Evolutionary conservation across 2,113 vertebrate genomes (phyloP).

Genomic region (Emydura subglobosa): DNA sequence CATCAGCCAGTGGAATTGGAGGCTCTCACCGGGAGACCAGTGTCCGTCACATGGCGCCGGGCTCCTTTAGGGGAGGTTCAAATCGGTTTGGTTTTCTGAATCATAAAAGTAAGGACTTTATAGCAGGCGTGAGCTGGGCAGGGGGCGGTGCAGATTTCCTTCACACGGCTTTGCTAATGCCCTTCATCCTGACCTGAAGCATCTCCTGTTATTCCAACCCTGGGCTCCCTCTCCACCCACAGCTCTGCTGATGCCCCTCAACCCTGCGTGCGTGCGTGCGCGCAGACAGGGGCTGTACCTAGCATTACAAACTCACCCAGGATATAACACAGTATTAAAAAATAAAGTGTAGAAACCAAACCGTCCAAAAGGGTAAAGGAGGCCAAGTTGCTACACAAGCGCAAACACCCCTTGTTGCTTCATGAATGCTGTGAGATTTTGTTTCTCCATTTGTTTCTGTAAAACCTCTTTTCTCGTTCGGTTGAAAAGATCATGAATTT

Average conservation of each 20-base stretch:
- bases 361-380: neutral
- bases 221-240: neutral
- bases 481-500: neutral
- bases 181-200: neutral
- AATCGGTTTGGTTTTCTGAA: neutral
- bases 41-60: too few species aligned
- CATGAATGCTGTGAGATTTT: neutral
- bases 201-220: neutral
- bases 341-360: neutral
- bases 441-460: neutral
- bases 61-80: neutral
- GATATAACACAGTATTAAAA: neutral
- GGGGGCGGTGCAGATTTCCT: neutral
- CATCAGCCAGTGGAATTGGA: accelerated
- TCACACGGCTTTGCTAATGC: neutral
- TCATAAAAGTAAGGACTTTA: accelerated
- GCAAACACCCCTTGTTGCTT: neutral
- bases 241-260: neutral
- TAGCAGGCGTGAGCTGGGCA: neutral
- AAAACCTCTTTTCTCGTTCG: neutral
- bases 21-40: neutral
- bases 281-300: neutral
- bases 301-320: neutral
- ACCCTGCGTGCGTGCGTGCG: neutral
- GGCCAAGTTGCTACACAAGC: neutral